Base-by-base conservation (phyloP, 2,888 invertebrate genomes). In the Leptura quadrifasciata region DNA sequence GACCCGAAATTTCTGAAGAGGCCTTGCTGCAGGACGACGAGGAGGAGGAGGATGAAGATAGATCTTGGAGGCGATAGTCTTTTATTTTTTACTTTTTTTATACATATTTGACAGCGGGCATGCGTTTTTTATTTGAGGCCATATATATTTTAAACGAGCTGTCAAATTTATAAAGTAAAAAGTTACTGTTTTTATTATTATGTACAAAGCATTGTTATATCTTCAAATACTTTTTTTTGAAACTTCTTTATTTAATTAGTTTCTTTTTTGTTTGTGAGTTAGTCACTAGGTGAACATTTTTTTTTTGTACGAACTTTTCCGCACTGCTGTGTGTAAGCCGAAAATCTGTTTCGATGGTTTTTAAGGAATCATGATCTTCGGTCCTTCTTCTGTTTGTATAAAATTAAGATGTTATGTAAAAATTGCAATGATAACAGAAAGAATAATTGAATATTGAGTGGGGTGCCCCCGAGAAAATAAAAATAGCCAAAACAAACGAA, bases 61-160 rank as follows among this genome's bases (percentile, higher is more conserved):
- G 97, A 81, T 96, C 96, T 27, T 97, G 97, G 97, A 91, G 97
- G 80, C 96, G 97, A 95, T 96, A 92, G 94, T 86, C 69, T 24
- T 55, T 31, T 24, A 58, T 74, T 58, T 58, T 67, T 65, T 70
- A 65, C 73, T 70, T 63, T 73, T 61, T 54, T n/a, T 60, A 60
- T 58, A 67, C 17, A 21, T 65, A 57, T 27, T 72, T 72, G 71
- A 54, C 71, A 61, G 69, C 61, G n/a, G 55, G 65, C 68, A 61
- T 74, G 68, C 69, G 69, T 74, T 74, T 63, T 71, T 58, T 52
- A 70, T 35, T 24, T 31, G 68, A 67, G 21, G 55, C 61, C 67
- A 63, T 65, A 47, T 60, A 39, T 57, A n/a, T 74, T 69, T 72
- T 61, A 64, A 64, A 39, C n/a, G 35, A 55, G 47, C 64, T 57